Conservation (phyloP, 92 coral and sea anemone species). For the Epizoanthus scotinus region DNA sequence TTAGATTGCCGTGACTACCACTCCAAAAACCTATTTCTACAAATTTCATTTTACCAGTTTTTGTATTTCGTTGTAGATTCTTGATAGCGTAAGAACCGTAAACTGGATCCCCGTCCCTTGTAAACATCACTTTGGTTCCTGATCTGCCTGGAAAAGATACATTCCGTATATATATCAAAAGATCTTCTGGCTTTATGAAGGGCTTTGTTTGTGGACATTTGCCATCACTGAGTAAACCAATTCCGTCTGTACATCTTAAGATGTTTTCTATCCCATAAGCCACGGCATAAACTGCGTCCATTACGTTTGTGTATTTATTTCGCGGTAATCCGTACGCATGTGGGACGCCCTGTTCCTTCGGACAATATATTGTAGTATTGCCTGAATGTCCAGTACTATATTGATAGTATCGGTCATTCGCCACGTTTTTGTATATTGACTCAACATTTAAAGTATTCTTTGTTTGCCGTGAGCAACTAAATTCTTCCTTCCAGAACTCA, state of each 20-base stretch:
- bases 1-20: constrained; percentile 61
- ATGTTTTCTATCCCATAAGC: constrained; percentile 68
- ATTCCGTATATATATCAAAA: constrained; percentile 62
- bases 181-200: constrained; percentile 53
- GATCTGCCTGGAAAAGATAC: constrained; percentile 81
- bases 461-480: constrained; percentile 44
- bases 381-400: not conserved
- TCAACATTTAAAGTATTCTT: not conserved
- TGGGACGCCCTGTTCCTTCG: constrained; percentile 62
- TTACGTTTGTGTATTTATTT: constrained; percentile 94
- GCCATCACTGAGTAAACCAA: constrained; percentile 39
- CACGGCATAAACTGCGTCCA: constrained; percentile 93
- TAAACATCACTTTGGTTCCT: constrained; percentile 69
- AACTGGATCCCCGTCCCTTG: constrained; percentile 75
- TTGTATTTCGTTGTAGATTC: constrained; percentile 65
- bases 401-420: constrained; percentile 10
- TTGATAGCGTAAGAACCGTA: constrained; percentile 88
- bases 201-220: constrained; percentile 58
- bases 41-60: constrained; percentile 63
- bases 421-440: not conserved
- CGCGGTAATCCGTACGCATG: constrained; percentile 72
- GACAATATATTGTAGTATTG: constrained; percentile 67
- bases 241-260: constrained; percentile 50
- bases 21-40: constrained; percentile 78
- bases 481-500: constrained; percentile 75